These are phyloP conservation scores for Scrobipalpa costella DNA, from an alignment of 2,888 invertebrate genomes.

Conservation along the genomic window DNA sequence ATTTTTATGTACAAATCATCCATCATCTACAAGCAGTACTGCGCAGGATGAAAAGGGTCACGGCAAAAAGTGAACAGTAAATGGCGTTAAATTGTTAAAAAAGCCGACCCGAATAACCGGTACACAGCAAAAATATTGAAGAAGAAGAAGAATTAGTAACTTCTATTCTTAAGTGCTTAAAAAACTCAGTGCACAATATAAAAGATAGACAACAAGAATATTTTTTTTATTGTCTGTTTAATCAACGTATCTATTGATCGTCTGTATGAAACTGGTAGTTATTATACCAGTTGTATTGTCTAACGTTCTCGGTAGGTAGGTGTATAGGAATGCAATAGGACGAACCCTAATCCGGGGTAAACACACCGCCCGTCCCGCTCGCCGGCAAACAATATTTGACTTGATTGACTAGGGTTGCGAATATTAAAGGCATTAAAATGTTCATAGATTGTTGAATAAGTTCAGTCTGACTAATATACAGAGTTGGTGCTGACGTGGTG, in stretches of 20 bases:
- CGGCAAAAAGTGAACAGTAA: no score
- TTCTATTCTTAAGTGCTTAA: background rate
- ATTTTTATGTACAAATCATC: no score
- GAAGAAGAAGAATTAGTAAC: background rate
- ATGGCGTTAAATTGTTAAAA: background rate
- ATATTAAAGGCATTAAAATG: slow-evolving; percentile 25
- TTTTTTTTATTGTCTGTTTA: no score
- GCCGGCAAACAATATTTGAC: slow-evolving; percentile 65
- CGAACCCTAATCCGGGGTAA: slow-evolving; percentile 66
- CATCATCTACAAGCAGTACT: no score
- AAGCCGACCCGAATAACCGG: no score
- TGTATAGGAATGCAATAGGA: slow-evolving; percentile 72
- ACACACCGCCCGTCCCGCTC: slow-evolving; percentile 65
- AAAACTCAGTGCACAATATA: no score
- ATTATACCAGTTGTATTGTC: background rate
- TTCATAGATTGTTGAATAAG: background rate
- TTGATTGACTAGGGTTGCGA: slow-evolving; percentile 42
- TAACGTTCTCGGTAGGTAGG: slow-evolving; percentile 15
- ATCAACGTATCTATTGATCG: no score
- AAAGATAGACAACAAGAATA: no score
- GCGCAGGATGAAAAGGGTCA: no score
- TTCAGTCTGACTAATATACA: background rate
- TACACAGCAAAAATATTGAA: no score
- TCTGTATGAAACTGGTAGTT: no score
- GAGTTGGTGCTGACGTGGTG: no score